Percentiles rank a stretch among this genome's conserved stretches.
phyloP scores from a whole-genome alignment of 2,888 invertebrate species.

The Mystacides longicornis region DNA sequence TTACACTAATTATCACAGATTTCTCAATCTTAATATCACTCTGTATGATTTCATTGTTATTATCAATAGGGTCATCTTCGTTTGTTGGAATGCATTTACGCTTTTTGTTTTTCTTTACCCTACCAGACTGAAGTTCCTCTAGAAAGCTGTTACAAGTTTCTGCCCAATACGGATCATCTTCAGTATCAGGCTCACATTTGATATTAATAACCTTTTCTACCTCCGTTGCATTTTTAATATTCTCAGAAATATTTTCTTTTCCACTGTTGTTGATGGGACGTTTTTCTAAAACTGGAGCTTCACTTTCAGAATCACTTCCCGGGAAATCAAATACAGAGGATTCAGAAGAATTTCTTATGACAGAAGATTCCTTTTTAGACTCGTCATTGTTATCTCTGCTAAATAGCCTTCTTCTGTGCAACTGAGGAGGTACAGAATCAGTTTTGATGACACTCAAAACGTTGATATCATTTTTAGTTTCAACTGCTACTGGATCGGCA shows the following conservation, averaged over 20 bases:
- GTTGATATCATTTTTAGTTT: constrained; percentile 35
- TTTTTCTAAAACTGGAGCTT: constrained; percentile 53
- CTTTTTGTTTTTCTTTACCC: constrained; percentile 49
- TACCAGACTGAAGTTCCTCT: constrained; percentile 60
- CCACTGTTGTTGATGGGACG: constrained; percentile 62
- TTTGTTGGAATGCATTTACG: constrained; percentile 35
- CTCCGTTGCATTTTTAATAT: constrained; percentile 38
- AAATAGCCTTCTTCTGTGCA: constrained; percentile 43
- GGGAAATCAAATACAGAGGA: constrained; percentile 59
- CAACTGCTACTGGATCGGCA: constrained; percentile 39
- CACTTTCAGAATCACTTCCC: constrained; percentile 56
- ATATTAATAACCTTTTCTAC: constrained; percentile 32
- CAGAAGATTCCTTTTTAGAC: constrained; percentile 34
- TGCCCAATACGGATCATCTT: constrained; percentile 52
- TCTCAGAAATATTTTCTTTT: constrained; percentile 52
- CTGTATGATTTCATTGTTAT: constrained; percentile 32
- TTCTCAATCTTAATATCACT: constrained; percentile 24
- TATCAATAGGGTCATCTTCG: constrained; percentile 30
- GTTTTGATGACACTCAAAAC: constrained; percentile 29
- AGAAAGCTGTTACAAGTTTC: constrained; percentile 72
- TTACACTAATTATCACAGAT: constrained; percentile 25
- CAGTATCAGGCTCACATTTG: constrained; percentile 26
- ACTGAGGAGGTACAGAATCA: constrained; percentile 2
- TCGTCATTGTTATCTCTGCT: constrained; percentile 41
- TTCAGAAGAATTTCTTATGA: constrained; percentile 52